Percentiles rank a stretch among this genome's conserved stretches.
phyloP scores from a whole-genome alignment of 2,888 invertebrate species.

The Lochmaea capreae region DNA sequence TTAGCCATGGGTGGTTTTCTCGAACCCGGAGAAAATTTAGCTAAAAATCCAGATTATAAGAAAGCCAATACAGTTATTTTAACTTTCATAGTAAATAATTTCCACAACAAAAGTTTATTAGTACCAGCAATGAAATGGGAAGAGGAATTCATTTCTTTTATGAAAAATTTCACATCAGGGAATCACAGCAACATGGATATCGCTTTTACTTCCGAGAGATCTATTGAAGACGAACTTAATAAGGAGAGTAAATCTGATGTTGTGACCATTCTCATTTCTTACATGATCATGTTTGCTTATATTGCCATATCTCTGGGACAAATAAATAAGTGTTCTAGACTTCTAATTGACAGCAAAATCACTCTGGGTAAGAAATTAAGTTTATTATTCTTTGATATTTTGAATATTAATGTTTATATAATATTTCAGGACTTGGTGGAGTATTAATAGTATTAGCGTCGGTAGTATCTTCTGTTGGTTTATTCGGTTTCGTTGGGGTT shows the following conservation, averaged over 20 bases:
- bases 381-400: background rate
- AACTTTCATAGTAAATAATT: constrained; percentile 91
- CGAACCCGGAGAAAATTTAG: constrained; percentile 73
- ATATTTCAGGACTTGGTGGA: constrained; percentile 79
- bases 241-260: constrained; percentile 94
- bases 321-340: constrained; percentile 78
- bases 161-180: constrained; percentile 80
- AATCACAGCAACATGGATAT: constrained; percentile 83
- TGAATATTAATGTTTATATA: background rate
- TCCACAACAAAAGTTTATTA: constrained; percentile 81
- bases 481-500: constrained; percentile 89
- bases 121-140: constrained; percentile 88
- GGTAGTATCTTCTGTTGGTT: constrained; percentile 91
- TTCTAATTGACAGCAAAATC: constrained; percentile 93
- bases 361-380: constrained; percentile 72
- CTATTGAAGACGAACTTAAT: constrained; percentile 95
- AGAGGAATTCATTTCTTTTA: constrained; percentile 78
- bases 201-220: constrained; percentile 89
- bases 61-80: constrained; percentile 90
- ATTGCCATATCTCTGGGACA: constrained; percentile 95
- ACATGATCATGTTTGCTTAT: constrained; percentile 97
- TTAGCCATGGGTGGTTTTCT: constrained; percentile 93
- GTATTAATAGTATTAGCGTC: constrained; percentile 94
- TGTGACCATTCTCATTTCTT: constrained; percentile 91
- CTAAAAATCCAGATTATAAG: constrained; percentile 74